Percentiles rank a stretch among this genome's conserved stretches.
These are phyloP conservation scores for Hermodice carunculata DNA, from an alignment of 2,888 invertebrate species.

Conservation along the genomic window DNA sequence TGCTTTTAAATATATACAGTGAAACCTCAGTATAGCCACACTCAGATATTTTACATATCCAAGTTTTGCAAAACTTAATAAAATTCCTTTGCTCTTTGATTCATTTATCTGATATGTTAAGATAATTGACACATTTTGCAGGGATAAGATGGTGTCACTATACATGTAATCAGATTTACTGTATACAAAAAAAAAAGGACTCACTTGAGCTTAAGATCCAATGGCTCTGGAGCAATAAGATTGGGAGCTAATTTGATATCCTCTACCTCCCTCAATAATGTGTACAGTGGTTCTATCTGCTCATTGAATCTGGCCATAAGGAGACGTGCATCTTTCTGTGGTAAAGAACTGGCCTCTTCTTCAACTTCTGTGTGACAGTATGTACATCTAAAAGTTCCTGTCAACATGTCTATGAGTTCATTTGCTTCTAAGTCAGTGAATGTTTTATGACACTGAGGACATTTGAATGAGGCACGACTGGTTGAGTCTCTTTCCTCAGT, in stretches of 20 bases:
- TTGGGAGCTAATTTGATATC: conserved; percentile 93
- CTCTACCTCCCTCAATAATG: conserved; percentile 85
- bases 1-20: too few species aligned
- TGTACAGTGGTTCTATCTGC: conserved; percentile 91
- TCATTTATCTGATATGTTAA: too few species aligned
- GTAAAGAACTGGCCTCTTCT: conserved; percentile 85
- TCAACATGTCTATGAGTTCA: conserved; percentile 59
- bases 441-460: conserved; percentile 90
- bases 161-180: too few species aligned
- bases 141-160: too few species aligned
- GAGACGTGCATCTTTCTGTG: conserved; percentile 92
- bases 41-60: too few species aligned
- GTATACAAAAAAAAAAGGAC: too few species aligned
- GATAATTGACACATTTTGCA: too few species aligned
- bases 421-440: conserved; percentile 93
- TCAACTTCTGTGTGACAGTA: conserved; percentile 91
- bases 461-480: conserved; percentile 94
- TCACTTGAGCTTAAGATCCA: conserved; percentile 41
- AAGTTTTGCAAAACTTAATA: too few species aligned
- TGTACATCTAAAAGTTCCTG: conserved; percentile 76
- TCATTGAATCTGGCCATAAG: conserved; percentile 90
- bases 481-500: conserved; percentile 95
- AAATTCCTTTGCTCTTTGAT: too few species aligned
- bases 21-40: too few species aligned
- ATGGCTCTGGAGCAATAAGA: conserved; percentile 88